Evolutionary conservation across 2,797 vertebrate species (phyloP).

Genomic region (Rachycentron canadum): DNA sequence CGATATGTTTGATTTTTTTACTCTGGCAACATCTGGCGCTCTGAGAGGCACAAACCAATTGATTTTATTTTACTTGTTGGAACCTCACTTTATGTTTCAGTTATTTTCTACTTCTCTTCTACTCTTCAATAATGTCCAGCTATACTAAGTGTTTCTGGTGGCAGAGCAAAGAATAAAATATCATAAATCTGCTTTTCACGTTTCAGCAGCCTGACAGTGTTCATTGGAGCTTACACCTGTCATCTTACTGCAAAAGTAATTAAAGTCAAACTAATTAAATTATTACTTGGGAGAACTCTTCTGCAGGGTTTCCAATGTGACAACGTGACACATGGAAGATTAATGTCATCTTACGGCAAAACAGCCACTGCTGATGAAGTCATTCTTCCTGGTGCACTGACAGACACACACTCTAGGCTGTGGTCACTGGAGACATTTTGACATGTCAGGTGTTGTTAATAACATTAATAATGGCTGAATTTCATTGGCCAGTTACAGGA

Average conservation of each 20-base stretch:
- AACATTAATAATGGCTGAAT: slow-evolving; percentile 3
- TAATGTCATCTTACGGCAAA: slow-evolving; percentile 50
- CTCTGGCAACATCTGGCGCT: slow-evolving; percentile 8
- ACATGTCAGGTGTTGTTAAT: slow-evolving; percentile 26
- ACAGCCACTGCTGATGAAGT: slow-evolving; percentile 39
- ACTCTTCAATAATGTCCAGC: slow-evolving; percentile 28
- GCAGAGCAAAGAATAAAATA: slow-evolving; percentile 23
- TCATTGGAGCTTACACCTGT: slow-evolving; percentile 55
- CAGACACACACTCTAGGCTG: slow-evolving; percentile 1
- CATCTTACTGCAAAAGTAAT: slow-evolving; percentile 60
- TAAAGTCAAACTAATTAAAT: slow-evolving; percentile 74
- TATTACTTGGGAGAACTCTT: slow-evolving; percentile 62
- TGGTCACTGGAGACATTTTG: slow-evolving; percentile 29
- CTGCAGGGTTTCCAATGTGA: slow-evolving; percentile 54
- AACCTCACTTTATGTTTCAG: slow-evolving; percentile 24
- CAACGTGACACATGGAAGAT: slow-evolving; percentile 57
- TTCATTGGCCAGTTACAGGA: not conserved
- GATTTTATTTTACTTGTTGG: slow-evolving; percentile 23
- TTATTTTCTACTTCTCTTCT: slow-evolving; percentile 25
- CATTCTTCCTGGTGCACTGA: slow-evolving; percentile 25
- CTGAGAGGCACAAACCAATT: slow-evolving; percentile 44
- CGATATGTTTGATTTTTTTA: slow-evolving; percentile 24
- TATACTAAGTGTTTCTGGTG: slow-evolving; percentile 29
- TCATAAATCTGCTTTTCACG: slow-evolving; percentile 41
- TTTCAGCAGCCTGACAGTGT: slow-evolving; percentile 35